Base-by-base conservation (phyloP, 2,797 vertebrate genomes). In the Leptoclinus maculatus region DNA sequence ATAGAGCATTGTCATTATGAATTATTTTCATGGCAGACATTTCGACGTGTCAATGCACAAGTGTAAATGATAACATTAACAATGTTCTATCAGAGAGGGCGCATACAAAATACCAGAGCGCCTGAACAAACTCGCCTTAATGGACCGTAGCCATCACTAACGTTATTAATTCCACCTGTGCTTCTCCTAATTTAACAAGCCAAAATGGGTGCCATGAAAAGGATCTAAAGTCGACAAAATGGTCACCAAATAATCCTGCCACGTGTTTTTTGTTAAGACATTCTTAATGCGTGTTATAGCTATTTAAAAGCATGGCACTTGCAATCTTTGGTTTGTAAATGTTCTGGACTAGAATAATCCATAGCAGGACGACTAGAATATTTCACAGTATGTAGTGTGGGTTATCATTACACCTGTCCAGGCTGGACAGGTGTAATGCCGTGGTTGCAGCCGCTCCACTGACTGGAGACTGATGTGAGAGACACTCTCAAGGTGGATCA, bases 391-490 rank as follows among this genome's bases (percentile, higher is more conserved):
- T 63, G 32, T 66, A 71, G 38, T 64, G 76, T 25, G 74, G 76
- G 66, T 86, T 85, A 77, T 79, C 73, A 77, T 78, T 72, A 53
- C 62, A 77, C 77, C 80, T 74, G 76, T 72, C 76, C 56, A 51
- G 25, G 54, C 57, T 17, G 71, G 41, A 23, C 62, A 71, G 74
- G 74, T 56, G 58, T 67, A 43, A 63, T 59, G 66, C 72, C 74
- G 62, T 39, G 38, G 78, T 85, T 74, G 86, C 81, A 71, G 78
- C 59, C 47, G n/a, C 74, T 66, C 56, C 60, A 12, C 60, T 77
- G 91, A 63, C 54, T 34, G 62, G 69, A 90, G 85, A 90, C 78
- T 73, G 90, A 91, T 87, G 80, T 71, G 70, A 85, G 70, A 85
- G 83, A 74, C 49, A 72, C 59, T 27, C 78, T 84, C 76, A 79